Percentiles rank a stretch among this genome's conserved stretches.
Evolutionary conservation across 2,797 vertebrate genomes (phyloP).

Genomic region (Notolepis coatsorum): DNA sequence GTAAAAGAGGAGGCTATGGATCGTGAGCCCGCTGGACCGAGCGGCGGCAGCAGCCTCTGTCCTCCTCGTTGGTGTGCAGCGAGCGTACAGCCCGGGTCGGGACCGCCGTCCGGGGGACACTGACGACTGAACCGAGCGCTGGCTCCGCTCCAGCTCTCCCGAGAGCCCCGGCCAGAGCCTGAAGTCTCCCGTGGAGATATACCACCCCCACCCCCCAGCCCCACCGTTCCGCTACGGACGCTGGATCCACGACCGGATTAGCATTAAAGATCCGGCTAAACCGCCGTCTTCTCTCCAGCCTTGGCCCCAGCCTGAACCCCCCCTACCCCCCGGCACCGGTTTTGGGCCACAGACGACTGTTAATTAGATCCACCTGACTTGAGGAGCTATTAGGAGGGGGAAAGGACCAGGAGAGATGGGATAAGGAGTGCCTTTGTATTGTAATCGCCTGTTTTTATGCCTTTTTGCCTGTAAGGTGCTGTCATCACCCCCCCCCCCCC

Average conservation of each 20-base stretch:
- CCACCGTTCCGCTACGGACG: too few relatives aligned
- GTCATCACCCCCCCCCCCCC: conserved; percentile 9
- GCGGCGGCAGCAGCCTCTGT: neutral
- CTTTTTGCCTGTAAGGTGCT: neutral
- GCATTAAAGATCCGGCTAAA: conserved; percentile 2
- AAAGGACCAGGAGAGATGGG: conserved; percentile 29
- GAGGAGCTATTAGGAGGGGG: conserved; percentile 42
- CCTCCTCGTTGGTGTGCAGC: conserved; percentile 13
- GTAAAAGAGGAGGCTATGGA: conserved; percentile 21
- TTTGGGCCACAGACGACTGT: conserved; percentile 37
- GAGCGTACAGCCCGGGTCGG: conserved; percentile 20
- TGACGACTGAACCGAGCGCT: conserved; percentile 21
- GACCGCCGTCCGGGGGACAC: conserved; percentile 41
- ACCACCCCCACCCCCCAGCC: too few relatives aligned
- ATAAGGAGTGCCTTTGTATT: conserved; percentile 27
- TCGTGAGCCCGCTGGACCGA: conserved; percentile 25
- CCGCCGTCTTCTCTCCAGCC: conserved; percentile 22
- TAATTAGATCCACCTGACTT: conserved; percentile 68
- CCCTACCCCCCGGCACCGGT: too few relatives aligned
- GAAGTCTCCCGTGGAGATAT: too few relatives aligned
- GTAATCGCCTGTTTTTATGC: neutral
- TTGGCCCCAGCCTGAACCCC: conserved; percentile 24
- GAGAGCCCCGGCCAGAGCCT: conserved; percentile 5
- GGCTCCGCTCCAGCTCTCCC: conserved; percentile 46
- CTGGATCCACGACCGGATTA: too few relatives aligned